phyloP scores from a whole-genome alignment of 2,797 vertebrate genomes.

The Siniperca obscura region DNA sequence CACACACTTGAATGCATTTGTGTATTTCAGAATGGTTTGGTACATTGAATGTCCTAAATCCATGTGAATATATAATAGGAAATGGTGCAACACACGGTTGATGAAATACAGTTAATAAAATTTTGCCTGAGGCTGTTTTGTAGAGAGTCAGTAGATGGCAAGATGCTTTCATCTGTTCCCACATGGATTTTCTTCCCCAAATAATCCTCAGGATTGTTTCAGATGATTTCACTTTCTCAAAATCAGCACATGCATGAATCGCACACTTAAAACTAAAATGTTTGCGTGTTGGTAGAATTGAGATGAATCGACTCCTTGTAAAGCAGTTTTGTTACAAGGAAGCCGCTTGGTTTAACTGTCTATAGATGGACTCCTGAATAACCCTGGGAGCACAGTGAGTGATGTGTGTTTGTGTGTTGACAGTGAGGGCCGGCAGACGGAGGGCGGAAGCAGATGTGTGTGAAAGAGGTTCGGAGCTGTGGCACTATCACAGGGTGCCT shows the following conservation, averaged over 20 bases:
- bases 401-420: conserved; percentile 77
- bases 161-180: conserved; percentile 39
- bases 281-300: conserved; percentile 21
- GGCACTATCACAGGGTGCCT: conserved; percentile 81
- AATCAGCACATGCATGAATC: background rate
- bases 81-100: conserved; percentile 36
- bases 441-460: conserved; percentile 84
- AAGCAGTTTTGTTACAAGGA: conserved; percentile 47
- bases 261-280: conserved; percentile 1
- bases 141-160: background rate
- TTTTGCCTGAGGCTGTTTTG: conserved; percentile 35
- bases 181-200: conserved; percentile 5
- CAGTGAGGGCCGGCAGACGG: conserved; percentile 69
- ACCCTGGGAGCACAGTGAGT: conserved; percentile 77
- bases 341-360: conserved; percentile 65
- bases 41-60: conserved; percentile 41
- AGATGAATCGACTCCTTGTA: conserved; percentile 65
- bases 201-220: conserved; percentile 20
- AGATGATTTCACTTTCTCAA: conserved; percentile 10
- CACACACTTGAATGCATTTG: background rate
- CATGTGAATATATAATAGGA: conserved; percentile 44
- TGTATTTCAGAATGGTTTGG: conserved; percentile 11
- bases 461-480: conserved; percentile 77
- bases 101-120: conserved; percentile 45
- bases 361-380: conserved; percentile 78